phyloP scores from a whole-genome alignment of 2,888 invertebrate species.

The Aphodius sticticus region DNA sequence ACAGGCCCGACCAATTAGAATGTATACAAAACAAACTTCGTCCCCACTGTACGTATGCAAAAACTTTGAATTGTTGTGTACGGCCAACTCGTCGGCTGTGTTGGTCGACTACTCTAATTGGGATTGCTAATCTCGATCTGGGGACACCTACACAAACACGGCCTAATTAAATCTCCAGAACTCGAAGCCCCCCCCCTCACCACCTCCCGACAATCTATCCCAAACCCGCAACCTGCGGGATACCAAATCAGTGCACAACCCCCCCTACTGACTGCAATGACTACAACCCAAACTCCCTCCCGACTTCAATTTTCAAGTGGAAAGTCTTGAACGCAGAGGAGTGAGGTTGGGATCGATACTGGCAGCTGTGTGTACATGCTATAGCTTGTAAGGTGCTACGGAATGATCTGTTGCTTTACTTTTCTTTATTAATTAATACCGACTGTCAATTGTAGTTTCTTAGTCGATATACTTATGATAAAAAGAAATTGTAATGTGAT shows the following conservation, averaged over 20 bases:
- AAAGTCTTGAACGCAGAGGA: background rate
- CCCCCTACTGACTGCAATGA: background rate
- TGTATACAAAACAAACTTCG: background rate
- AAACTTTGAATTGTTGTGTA: background rate
- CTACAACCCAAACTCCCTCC: background rate
- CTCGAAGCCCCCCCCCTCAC: background rate
- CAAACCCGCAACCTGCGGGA: background rate
- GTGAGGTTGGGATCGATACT: background rate
- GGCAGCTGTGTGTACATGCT: background rate
- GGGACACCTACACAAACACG: background rate
- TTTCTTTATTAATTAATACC: no score
- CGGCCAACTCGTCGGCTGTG: background rate
- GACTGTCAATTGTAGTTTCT: no score
- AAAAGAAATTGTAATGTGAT: no score
- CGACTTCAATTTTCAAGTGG: background rate
- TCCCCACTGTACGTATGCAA: background rate
- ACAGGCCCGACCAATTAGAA: background rate
- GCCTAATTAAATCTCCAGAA: background rate
- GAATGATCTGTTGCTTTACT: no score
- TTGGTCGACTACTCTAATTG: background rate
- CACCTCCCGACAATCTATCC: background rate
- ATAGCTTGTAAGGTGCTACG: background rate
- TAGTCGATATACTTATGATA: no score
- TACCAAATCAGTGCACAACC: background rate
- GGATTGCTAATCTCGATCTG: constrained; percentile 4